Evolutionary conservation across 2,113 vertebrate genomes (phyloP).

Genomic region (Pseudorhombus dupliciocellatus): DNA sequence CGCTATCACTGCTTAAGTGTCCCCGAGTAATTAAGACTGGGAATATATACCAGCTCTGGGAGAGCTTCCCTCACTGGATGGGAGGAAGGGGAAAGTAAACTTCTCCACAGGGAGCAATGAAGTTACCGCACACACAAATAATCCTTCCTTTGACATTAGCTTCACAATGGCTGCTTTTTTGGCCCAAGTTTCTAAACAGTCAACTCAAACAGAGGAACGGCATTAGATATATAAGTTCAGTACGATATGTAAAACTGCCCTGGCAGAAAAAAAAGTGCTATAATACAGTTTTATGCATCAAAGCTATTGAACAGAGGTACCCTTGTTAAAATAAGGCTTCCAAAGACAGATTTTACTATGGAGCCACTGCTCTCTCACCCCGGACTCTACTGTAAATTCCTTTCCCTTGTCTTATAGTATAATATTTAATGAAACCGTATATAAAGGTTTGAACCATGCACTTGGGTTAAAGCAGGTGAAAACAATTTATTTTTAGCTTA

Average conservation of each 20-base stretch:
- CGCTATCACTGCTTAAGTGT: neutral
- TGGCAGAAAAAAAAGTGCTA: neutral
- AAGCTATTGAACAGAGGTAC: constrained; percentile 34
- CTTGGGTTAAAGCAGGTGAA: neutral
- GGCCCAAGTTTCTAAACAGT: neutral
- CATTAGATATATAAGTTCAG: neutral
- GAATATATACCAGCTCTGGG: constrained; percentile 4
- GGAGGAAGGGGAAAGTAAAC: constrained; percentile 4
- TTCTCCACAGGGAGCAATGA: constrained; percentile 7
- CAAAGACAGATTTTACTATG: constrained; percentile 2
- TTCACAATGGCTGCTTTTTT: neutral
- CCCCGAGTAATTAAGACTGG: constrained; percentile 20
- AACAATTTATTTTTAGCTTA: neutral
- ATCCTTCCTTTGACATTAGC: constrained; percentile 1
- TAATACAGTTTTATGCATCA: constrained; percentile 34
- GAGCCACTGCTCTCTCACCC: neutral
- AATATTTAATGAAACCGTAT: neutral
- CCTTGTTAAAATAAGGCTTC: constrained; percentile 28
- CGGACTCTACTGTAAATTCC: neutral
- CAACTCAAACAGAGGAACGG: neutral
- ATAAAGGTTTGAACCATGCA: neutral
- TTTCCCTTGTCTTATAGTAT: neutral
- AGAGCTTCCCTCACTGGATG: neutral
- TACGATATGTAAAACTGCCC: constrained; percentile 34
- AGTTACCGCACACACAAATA: constrained; percentile 2